Evolutionary conservation across 1,140 invertebrate genomes (phyloP).

Genomic region (Drosophila sturtevanti): DNA sequence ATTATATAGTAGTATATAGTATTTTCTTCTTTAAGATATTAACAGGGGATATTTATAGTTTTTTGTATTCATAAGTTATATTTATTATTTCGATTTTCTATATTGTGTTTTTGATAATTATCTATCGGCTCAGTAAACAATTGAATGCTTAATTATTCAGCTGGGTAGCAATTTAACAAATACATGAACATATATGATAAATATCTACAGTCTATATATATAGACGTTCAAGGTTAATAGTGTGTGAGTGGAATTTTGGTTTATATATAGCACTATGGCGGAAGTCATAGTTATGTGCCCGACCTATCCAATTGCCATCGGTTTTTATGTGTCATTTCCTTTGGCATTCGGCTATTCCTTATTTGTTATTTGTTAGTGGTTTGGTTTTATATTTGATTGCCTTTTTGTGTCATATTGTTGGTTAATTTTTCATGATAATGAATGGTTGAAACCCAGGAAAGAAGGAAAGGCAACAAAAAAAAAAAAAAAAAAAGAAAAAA

Average conservation of each 20-base stretch:
- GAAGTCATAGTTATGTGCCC: slow-evolving; percentile 6
- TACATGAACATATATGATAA: slow-evolving; percentile 1
- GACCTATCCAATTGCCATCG: slow-evolving; percentile 36
- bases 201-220: background rate
- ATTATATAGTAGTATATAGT: too few relatives aligned
- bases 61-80: too few relatives aligned
- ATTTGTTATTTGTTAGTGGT: background rate
- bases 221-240: background rate
- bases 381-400: slow-evolving; percentile 19
- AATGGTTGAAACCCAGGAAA: slow-evolving; percentile 38
- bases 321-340: slow-evolving; percentile 22
- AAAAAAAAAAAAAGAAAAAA: background rate
- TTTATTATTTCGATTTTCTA: too few relatives aligned
- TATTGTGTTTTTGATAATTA: background rate
- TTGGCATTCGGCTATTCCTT: too few relatives aligned
- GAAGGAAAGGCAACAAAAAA: too few relatives aligned
- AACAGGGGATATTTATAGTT: too few relatives aligned
- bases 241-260: background rate
- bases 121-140: slow-evolving; percentile 11
- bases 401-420: slow-evolving; percentile 15
- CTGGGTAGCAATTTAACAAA: slow-evolving; percentile 22
- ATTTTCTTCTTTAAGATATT: too few relatives aligned
- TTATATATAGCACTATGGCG: background rate
- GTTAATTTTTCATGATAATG: slow-evolving; percentile 65
- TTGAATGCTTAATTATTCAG: slow-evolving; percentile 41